Evolutionary conservation across 2,888 invertebrate species (phyloP), one percentile per base, ranked within the genome.

Genomic region (Drosophila maculinotata): DNA sequence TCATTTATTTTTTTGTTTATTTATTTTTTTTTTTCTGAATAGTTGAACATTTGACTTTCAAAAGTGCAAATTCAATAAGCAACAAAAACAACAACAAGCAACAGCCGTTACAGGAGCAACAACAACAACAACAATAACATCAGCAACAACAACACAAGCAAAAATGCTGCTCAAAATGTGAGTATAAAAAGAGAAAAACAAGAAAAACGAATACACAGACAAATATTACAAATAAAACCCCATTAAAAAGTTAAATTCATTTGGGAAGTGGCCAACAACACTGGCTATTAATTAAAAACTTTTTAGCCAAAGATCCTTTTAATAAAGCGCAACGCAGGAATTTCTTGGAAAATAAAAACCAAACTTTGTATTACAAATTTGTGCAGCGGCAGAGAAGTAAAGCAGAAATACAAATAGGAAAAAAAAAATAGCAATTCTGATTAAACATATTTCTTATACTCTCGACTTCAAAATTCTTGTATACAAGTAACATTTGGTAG

Each of bases 91-190:
- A 49, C 48, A 67, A 68, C 65, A 68, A 63, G n/a, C 41, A 48
- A 51, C 20, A 42, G 56, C 66, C 38, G 72, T 71, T 51, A 41
- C 41, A 47, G 76, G 51, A 70, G 64, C 57, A 26, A 51, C 36
- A 47, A 38, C 41, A 57, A 53, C 42, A 52, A 48, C 38, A 45
- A 41, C 36, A 66, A 60, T 25, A 57, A 60, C 35, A 48, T 28
- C 36, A 36, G 41, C 36, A 53, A 14, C 47, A 59, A 56, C 41
- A 36, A 52, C 56, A 65, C 38, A 57, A 63, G 33, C 59, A 42
- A 66, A 65, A 70, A 82, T 82, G 82, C 85, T 82, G 70, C 65
- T 87, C 57, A 82, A 82, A 87, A 76, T 87, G 82, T 82, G 39
- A 87, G 82, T 87, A 64, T 30, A 35, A 41, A 30, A 15, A 2